Evolutionary conservation across 2,888 invertebrate species (phyloP), one percentile per base, ranked within the genome.

Genomic region (Aleiodes alternator): DNA sequence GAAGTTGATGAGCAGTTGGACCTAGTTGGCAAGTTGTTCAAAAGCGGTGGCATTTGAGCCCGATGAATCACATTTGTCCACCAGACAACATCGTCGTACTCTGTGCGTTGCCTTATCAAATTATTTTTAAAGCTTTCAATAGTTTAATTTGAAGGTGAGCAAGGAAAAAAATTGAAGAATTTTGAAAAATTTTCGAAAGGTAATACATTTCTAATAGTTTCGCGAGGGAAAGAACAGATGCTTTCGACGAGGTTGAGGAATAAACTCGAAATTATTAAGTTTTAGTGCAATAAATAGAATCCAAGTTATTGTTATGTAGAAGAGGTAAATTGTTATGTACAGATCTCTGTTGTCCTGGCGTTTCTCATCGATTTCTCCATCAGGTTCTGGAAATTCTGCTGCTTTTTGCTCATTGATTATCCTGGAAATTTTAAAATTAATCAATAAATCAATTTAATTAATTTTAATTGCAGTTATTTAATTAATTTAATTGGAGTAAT

Each of bases 1-100:
- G 81, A 81, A 71, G 76, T 73, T 34, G 79, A 81, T 31, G 82
- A 82, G 72, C 70, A 80, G n/a, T 81, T 81, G 59, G 80, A 83
- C 75, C 77, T 79, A 59, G 80, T 82, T 56, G 81, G 79, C 59
- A 68, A 73, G 68, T 64, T 12, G 64, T 64, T 64, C n/a, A 71
- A 38, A 53, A 82, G 71, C 7, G 82, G 81, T 43, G 82, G 81
- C 81, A 82, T 80, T 61, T 56, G 73, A 11, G 75, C 71, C 14
- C 78, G 76, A 73, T 82, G 76, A 66, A 78, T 79, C 69, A 80
- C 69, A 29, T 78, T 79, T 34, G 75, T 78, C 81, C 82, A 82
- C 82, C 83, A 82, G 38, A 75, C 76, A 71, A 75, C 72, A n/a
- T 75, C 80, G 43, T 71, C 69, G 43, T 68, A 78, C 72, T 78